Evolutionary conservation across 2,888 invertebrate species (phyloP).

Genomic region (Nemurella pictetii): DNA sequence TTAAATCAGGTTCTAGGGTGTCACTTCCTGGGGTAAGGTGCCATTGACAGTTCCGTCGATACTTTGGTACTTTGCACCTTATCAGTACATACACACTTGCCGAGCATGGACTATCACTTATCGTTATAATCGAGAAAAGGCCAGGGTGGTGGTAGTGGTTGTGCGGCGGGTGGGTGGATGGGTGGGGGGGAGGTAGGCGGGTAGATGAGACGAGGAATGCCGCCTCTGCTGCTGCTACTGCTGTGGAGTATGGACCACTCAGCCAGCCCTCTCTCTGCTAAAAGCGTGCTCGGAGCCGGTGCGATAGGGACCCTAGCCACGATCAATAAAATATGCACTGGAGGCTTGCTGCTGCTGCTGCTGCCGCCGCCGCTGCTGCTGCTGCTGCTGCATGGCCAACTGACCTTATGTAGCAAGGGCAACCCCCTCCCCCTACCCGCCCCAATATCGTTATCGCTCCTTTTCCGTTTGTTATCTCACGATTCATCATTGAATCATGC

Average conservation of each 20-base stretch:
- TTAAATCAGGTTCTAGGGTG: not conserved
- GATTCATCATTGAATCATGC: no score
- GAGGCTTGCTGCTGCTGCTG: not conserved
- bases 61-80: no score
- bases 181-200: not conserved
- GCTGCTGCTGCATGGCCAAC: not conserved
- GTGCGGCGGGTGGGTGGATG: not conserved
- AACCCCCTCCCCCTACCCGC: no score
- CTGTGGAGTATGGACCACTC: not conserved
- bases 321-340: not conserved
- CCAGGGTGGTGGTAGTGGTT: no score
- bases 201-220: not conserved
- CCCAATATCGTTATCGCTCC: not conserved
- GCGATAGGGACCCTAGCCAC: not conserved
- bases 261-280: not conserved
- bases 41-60: not conserved
- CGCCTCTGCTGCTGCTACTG: not conserved
- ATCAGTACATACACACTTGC: not conserved
- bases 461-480: not conserved
- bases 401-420: not conserved
- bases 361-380: not conserved
- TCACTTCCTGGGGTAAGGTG: not conserved
- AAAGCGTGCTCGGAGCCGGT: not conserved
- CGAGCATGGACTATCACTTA: not conserved
- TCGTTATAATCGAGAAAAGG: not conserved